Conservation (phyloP, 1,140 invertebrate species). For the Yoshiicerus persimilis region DNA sequence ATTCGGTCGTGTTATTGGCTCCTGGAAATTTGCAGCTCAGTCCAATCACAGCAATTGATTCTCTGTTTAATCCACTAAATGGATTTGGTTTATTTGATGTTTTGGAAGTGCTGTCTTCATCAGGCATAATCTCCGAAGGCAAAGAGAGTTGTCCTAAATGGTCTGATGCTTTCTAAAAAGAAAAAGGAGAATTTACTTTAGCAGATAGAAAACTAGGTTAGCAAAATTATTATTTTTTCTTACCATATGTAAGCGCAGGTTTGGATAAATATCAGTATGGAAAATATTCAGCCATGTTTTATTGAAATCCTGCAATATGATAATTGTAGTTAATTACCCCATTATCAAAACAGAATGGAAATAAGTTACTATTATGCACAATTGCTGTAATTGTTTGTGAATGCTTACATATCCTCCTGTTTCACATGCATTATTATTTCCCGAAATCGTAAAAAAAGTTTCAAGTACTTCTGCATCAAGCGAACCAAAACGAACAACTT, state of each 20-base stretch:
- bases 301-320: neutral
- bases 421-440: neutral
- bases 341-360: too few relatives aligned
- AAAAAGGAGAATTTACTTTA: too few relatives aligned
- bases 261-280: neutral
- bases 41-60: conserved; percentile 26
- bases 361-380: too few relatives aligned
- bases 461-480: neutral
- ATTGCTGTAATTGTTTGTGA: too few relatives aligned
- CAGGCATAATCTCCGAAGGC: neutral
- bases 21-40: conserved; percentile 35
- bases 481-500: neutral
- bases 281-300: neutral
- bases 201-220: too few relatives aligned
- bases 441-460: neutral
- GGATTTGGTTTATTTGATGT: neutral
- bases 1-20: neutral
- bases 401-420: neutral
- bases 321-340: too few relatives aligned
- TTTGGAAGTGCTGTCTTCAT: neutral
- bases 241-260: neutral
- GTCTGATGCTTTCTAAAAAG: neutral
- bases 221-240: neutral
- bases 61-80: neutral
- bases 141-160: neutral